Evolutionary conservation across 2,797 vertebrate species (phyloP), one percentile per base, ranked within the genome.

Genomic region (Pipistrellus nathusii): DNA sequence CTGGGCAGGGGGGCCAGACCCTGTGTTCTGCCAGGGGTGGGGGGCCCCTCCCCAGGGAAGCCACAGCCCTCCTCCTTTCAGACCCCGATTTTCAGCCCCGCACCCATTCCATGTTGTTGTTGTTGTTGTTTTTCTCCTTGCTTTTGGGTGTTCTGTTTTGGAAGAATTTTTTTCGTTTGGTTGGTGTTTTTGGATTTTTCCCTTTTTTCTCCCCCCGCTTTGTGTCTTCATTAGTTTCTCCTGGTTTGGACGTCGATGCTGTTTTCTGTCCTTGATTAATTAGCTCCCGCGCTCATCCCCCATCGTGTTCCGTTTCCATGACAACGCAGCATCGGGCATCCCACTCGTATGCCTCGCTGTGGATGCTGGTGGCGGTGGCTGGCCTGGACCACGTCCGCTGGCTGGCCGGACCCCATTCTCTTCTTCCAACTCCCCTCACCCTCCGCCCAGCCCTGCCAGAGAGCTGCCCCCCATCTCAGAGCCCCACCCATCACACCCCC

Each of bases 331-430:
- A 97, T 97, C 96, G 69, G 98, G 98, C 99, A 98, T 98, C 96
- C 97, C 98, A 98, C 76, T 71, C 97, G 85, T 98, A 98, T 98
- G 98, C 98, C 98, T 97, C 94, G 96, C 98, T 98, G 96, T 98
- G 97, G 96, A 97, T 97, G 98, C 98, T 98, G 96, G 98, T 98
- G 98, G 98, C 98, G 96, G 98, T 98, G 98, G 98, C 98, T 98
- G 98, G 93, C 90, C 97, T 95, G 96, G 97, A 97, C 98, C 95
- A 96, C 87, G 97, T 98, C 98, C 96, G 85, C 94, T 89, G 93
- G 98, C 96, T 6, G 94, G 84, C 96, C 97, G 98, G 98, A 98
- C 97, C 97, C 97, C 97, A 92, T 97, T 94, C 96, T 95, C 96
- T 71, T 93, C 95, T 95, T 94, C 96, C 75, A 6, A 94, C 93